These are phyloP conservation scores for Pagrus major DNA, from an alignment of 2,113 vertebrate genomes.

Conservation along the genomic window DNA sequence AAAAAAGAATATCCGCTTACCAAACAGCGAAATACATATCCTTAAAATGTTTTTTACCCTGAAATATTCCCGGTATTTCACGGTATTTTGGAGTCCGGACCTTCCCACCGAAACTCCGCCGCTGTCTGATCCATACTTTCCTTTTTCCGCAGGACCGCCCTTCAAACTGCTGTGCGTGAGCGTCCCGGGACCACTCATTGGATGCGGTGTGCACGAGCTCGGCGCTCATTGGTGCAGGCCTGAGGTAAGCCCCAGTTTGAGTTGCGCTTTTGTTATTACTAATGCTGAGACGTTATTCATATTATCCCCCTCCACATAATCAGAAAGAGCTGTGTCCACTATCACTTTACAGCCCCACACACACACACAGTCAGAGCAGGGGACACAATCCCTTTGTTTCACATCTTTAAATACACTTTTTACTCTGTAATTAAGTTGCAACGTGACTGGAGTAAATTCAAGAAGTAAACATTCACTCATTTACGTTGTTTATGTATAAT, in stretches of 20 bases:
- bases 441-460: background rate
- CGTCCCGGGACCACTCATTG: conserved; percentile 69
- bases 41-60: background rate
- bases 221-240: conserved; percentile 74
- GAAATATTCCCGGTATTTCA: background rate
- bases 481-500: background rate
- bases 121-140: conserved; percentile 64
- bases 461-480: background rate
- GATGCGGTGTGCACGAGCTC: conserved; percentile 61
- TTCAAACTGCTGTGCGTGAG: conserved; percentile 68
- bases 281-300: conserved; percentile 74
- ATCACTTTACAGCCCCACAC: conserved; percentile 17
- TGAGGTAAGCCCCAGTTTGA: conserved; percentile 76
- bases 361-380: background rate
- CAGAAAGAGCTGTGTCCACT: conserved; percentile 38
- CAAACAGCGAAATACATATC: background rate
- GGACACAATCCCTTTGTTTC: conserved; percentile 15
- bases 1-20: rapidly evolving
- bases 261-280: conserved; percentile 81
- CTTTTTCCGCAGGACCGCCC: conserved; percentile 76
- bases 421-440: background rate
- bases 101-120: conserved; percentile 7
- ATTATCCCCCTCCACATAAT: conserved; percentile 36
- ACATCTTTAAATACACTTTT: background rate
- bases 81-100: background rate